Evolutionary conservation across 2,888 invertebrate species (phyloP), one percentile per base, ranked within the genome.

Genomic region (Oscheius sp.): DNA sequence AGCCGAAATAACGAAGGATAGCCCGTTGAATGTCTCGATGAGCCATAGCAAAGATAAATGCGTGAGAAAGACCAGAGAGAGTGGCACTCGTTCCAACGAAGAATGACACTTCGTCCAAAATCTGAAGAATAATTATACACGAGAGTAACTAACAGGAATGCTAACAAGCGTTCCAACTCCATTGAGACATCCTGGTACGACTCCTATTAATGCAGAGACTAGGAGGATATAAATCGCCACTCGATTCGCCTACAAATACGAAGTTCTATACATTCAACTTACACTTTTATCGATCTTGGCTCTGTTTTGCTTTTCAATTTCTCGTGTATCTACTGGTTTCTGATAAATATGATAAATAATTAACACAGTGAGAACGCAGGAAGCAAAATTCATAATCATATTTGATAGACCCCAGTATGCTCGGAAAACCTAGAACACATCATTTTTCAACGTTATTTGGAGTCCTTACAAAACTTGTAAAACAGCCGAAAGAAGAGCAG

Each of bases 41-140:
- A n/a, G 73, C 73, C 70, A 70, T 73, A 12, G 70, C 73, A 32
- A 73, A 73, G 14, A 73, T 73, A 65, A 73, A 73, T 1, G 73
- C 73, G 32, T 73, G 73, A 0, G 73, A 70, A 14, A 73, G 68
- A n/a, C 73, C 73, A 26, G 73, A 73, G 1, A 73, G 65, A 4
- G 67, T 70, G 1, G 73, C 73, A 33, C 73, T 70, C 3, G 73
- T 70, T 4, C 73, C 73, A 5, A 73, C 73, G 51, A 73, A 73
- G 28, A 73, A 70, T 8, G 73, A 73, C 12, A 73, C 57, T 24
- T 73, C 73, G 30, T 70, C 64, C 22, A 73, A 47, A 22, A 63
- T 17, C 73, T 73, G 45, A 59, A 49, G 20, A 30, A 5, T 30
- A 5, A n/a, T 51, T 51, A 20, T 28, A 9, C 17, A 12, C 30